Evolutionary conservation across 2,797 vertebrate species (phyloP), one percentile per base, ranked within the genome.

Genomic region (Limnodromus scolopaceus): DNA sequence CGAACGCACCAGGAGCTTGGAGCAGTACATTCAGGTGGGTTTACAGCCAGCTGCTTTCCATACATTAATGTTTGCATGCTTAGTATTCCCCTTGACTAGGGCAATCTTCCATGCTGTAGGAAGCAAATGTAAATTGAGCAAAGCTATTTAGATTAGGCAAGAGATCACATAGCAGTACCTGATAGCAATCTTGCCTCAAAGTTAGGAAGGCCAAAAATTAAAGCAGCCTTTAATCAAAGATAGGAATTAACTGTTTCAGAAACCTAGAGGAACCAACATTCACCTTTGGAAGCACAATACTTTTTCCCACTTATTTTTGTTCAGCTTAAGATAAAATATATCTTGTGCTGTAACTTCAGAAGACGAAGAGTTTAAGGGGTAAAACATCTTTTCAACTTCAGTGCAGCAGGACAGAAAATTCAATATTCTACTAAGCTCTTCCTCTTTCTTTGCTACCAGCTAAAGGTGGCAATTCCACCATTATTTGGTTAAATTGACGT

Each of bases 11-110:
- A 97, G 97, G 89, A 97, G 93, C 20, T 93, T 99, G 85, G 87
- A 97, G 71, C 98, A 99, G 90, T 99, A 99, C 46, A 38, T 99
- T 65, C 98, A 99, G 98, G 99, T 99, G 94, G 95, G 87, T 63
- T 36, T 32, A 32, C 57, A 53, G 22, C 28, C 72, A 49, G 19
- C 45, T 93, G 43, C 71, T 76, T 65, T 36, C 85, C 38, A 10
- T 36, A 30, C 32, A 1, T 49, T 19, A 10, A 34, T 49, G 43
- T 65, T 19, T 78, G 38, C n/a, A 5, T 45, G 58, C 23, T 87
- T 64, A 23, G 11, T 27, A 6, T 92, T 79, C 43, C 60, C 55
- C 48, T 82, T 23, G 41, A 82, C 43, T 7, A 61, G 80, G 45
- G 30, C 2, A 2, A 34, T 63, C 36, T 74, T 70, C 36, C 57